Conservation (phyloP, 2,113 vertebrate genomes). For the Dasyornis broadbenti region DNA sequence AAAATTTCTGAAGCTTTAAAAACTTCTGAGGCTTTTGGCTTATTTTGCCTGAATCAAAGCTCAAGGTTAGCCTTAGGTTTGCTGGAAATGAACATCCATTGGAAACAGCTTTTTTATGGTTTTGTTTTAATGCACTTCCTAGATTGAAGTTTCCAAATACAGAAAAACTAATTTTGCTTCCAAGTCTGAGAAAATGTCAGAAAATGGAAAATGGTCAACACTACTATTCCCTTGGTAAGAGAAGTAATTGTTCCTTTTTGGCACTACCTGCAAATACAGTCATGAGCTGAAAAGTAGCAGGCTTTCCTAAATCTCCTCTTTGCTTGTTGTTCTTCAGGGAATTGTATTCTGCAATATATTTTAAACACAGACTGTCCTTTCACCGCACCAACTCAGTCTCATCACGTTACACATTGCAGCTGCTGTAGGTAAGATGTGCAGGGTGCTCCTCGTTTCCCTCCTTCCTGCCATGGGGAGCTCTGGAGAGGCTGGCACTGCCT, state of each 20-base stretch:
- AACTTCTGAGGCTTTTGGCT: background rate
- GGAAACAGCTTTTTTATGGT: background rate
- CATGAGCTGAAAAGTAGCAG: conserved; percentile 17
- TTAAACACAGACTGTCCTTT: background rate
- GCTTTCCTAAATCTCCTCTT: conserved; percentile 1
- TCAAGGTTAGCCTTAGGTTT: background rate
- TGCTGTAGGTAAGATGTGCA: background rate
- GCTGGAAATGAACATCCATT: background rate
- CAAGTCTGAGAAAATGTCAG: background rate
- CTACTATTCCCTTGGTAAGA: background rate
- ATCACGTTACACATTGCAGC: rapidly evolving
- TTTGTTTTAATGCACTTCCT: background rate
- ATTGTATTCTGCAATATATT: background rate
- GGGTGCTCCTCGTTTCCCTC: background rate
- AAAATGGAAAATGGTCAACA: background rate
- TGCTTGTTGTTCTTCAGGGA: background rate
- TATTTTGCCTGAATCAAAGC: background rate
- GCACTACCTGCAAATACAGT: conserved; percentile 2
- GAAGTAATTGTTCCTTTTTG: conserved; percentile 16
- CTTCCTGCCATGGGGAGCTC: background rate
- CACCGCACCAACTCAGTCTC: background rate
- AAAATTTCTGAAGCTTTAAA: background rate
- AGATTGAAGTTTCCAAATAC: background rate
- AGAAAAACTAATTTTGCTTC: conserved; percentile 5
- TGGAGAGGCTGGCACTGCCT: rapidly evolving